Conservation (phyloP, 1,140 invertebrate genomes). For the Saccostrea cuccullata region DNA sequence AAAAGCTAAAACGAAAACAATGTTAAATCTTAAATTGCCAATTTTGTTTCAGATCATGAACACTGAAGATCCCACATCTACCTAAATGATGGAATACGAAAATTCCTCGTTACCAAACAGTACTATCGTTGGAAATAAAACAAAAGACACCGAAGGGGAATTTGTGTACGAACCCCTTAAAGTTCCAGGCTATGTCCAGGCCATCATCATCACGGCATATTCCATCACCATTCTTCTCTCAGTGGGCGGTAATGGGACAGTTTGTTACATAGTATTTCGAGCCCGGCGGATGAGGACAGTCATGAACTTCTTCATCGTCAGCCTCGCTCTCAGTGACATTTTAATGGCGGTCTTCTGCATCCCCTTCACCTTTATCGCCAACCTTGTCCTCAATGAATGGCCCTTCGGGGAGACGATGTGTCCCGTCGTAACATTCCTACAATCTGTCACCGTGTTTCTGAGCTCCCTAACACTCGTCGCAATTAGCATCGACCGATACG, state of each 20-base stretch:
- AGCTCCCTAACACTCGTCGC: constrained; percentile 95
- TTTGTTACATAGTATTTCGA: constrained; percentile 91
- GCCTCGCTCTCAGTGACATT: constrained; percentile 95
- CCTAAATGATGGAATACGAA: background rate
- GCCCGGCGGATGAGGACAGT: constrained; percentile 92
- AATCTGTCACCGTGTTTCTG: constrained; percentile 96
- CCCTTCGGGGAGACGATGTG: constrained; percentile 94
- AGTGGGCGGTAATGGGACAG: constrained; percentile 92
- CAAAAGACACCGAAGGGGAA: background rate
- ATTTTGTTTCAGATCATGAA: background rate
- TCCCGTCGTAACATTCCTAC: constrained; percentile 90
- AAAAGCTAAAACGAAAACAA: background rate
- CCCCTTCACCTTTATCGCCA: constrained; percentile 94
- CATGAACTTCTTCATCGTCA: constrained; percentile 97
- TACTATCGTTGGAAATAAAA: background rate
- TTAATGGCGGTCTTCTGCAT: constrained; percentile 95
- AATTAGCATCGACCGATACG: constrained; percentile 97
- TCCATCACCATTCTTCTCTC: constrained; percentile 68
- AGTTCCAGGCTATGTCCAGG: constrained; percentile 64
- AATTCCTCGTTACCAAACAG: background rate
- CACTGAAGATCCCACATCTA: background rate
- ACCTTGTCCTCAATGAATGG: constrained; percentile 92
- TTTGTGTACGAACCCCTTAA: constrained; percentile 42
- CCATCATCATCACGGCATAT: constrained; percentile 72
- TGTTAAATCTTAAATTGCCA: background rate